Evolutionary conservation across 2,113 vertebrate genomes (phyloP).

Genomic region (Poecilia latipinna): DNA sequence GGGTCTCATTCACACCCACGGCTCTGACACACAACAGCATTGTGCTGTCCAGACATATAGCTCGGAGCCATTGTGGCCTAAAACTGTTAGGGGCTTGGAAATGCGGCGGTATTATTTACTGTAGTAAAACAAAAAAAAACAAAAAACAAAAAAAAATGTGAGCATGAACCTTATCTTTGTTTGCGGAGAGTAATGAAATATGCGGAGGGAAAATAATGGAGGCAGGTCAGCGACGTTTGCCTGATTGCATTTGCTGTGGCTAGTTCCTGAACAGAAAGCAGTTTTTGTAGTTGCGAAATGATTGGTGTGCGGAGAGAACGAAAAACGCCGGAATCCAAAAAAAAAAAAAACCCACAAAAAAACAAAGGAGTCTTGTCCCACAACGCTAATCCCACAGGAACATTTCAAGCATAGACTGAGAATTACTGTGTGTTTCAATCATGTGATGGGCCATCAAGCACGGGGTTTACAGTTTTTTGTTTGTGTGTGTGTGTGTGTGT

Average conservation of each 20-base stretch:
- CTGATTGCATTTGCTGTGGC: slow-evolving; percentile 37
- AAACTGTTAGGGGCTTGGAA: slow-evolving; percentile 36
- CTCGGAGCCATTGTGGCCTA: slow-evolving; percentile 38
- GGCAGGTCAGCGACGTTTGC: slow-evolving; percentile 41
- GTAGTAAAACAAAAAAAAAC: slow-evolving; percentile 8
- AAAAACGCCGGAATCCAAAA: slow-evolving; percentile 34
- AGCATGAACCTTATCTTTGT: slow-evolving; percentile 25
- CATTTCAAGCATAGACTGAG: slow-evolving; percentile 54
- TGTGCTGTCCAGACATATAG: slow-evolving; percentile 47
- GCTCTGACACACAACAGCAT: slow-evolving; percentile 44
- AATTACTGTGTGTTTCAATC: slow-evolving; percentile 70
- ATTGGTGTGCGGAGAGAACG: slow-evolving; percentile 55
- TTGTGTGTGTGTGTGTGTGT: not conserved
- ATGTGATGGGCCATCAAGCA: slow-evolving; percentile 64
- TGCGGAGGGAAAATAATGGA: slow-evolving; percentile 28
- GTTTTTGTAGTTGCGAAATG: slow-evolving; percentile 63
- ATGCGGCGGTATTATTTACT: slow-evolving; percentile 38
- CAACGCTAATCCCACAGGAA: slow-evolving; percentile 67
- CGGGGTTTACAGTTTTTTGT: slow-evolving; percentile 42
- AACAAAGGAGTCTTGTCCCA: slow-evolving; percentile 75
- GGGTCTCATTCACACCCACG: slow-evolving; percentile 50
- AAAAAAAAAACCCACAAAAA: too few species aligned
- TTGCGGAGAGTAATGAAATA: slow-evolving; percentile 23
- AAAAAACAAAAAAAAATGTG: too few species aligned
- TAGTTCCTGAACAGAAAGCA: slow-evolving; percentile 32